Percentiles rank a stretch among this genome's conserved stretches.
phyloP scores from a whole-genome alignment of 1,140 invertebrate species.

The Augochlora pura region DNA sequence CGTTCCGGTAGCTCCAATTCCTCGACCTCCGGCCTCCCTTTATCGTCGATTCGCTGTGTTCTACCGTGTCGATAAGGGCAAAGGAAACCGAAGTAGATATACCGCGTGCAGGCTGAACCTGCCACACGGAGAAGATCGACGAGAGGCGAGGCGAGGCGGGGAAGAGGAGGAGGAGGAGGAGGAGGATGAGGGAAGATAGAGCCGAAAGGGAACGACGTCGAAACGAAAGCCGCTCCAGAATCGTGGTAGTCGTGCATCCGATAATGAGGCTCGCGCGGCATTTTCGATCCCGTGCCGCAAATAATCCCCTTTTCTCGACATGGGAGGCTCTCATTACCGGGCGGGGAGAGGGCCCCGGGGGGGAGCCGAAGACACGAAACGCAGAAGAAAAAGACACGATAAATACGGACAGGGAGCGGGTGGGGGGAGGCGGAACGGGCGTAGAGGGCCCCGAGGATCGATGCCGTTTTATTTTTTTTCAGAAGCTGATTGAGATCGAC shows the following conservation, averaged over 20 bases:
- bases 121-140: constrained; percentile 10
- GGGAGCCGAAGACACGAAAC: constrained; percentile 17
- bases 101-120: constrained; percentile 4
- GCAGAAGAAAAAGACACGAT: constrained; percentile 32
- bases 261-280: constrained; percentile 65
- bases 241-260: constrained; percentile 69
- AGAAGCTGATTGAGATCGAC: constrained; percentile 79
- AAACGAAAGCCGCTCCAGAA: constrained; percentile 65
- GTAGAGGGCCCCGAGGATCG: constrained; percentile 24
- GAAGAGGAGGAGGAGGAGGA: not conserved
- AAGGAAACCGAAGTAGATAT: constrained; percentile 23
- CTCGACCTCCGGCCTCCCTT: constrained; percentile 50
- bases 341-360: constrained; percentile 17
- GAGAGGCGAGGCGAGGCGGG: not conserved
- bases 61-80: constrained; percentile 31
- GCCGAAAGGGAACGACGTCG: constrained; percentile 49
- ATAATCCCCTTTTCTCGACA: constrained; percentile 73
- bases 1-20: constrained; percentile 54
- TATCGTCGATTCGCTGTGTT: constrained; percentile 54
- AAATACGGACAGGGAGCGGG: not conserved
- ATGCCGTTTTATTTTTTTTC: constrained; percentile 76
- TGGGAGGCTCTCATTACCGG: constrained; percentile 75
- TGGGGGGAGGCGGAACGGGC: constrained; percentile 13
- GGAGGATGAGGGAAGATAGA: not conserved
- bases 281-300: constrained; percentile 71